Conservation (phyloP, 2,797 vertebrate species). For the Peromyscus melanophrys region DNA sequence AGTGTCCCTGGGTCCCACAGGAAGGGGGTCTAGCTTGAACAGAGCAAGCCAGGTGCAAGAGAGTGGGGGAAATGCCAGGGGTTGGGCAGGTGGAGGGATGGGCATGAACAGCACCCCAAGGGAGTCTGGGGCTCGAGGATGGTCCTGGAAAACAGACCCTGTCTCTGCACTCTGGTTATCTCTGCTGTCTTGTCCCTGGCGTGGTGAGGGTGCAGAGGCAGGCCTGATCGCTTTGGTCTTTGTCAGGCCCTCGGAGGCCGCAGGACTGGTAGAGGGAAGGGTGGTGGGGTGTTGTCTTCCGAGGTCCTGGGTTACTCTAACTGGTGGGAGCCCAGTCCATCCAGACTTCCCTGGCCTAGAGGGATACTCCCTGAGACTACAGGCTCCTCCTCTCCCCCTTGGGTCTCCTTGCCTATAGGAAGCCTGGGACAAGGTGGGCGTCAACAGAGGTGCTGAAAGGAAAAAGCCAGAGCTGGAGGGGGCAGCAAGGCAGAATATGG, state of each 20-base stretch:
- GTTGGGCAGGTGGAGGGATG: too few species aligned
- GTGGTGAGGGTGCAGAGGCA: not conserved
- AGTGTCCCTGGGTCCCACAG: not conserved
- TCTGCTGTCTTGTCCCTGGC: not conserved
- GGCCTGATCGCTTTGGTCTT: not conserved
- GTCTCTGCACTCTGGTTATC: too few species aligned
- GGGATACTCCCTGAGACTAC: not conserved
- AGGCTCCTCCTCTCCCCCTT: not conserved
- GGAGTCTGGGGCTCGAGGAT: not conserved
- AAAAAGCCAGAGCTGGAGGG: not conserved
- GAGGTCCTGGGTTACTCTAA: not conserved
- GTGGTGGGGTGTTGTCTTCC: not conserved
- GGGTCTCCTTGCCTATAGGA: not conserved
- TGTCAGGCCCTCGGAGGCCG: not conserved
- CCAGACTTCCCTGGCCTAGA: not conserved
- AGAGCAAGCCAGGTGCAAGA: too few species aligned
- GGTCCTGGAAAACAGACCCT: too few species aligned
- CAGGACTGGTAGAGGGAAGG: not conserved
- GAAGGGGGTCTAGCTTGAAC: not conserved
- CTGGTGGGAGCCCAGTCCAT: too few species aligned
- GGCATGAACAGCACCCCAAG: rapidly evolving
- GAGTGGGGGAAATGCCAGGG: rapidly evolving
- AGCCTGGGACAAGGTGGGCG: not conserved
- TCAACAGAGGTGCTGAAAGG: not conserved
- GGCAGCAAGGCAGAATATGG: rapidly evolving